phyloP scores from a whole-genome alignment of 2,888 invertebrate genomes.

The Imbricaverruca yamaguchii region DNA sequence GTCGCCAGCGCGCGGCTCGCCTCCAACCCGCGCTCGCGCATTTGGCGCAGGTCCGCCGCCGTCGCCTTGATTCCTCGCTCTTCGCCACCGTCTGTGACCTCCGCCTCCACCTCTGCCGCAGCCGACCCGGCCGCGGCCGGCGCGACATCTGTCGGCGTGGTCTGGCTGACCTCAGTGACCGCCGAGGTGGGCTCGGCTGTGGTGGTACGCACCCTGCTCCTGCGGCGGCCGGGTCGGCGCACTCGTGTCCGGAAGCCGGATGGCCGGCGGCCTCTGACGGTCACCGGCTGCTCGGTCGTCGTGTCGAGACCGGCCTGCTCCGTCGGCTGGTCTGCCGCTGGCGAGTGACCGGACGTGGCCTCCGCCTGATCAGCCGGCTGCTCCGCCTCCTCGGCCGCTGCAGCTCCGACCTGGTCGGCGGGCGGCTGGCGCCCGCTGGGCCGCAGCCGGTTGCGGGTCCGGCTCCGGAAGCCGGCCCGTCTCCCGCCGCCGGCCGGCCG shows the following conservation, averaged over 20 bases:
- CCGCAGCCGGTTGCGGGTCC: neutral
- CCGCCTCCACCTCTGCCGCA: neutral
- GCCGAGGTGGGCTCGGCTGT: neutral
- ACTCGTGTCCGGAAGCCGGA: neutral
- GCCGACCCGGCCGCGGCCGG: neutral
- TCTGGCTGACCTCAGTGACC: neutral
- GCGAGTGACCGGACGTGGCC: neutral
- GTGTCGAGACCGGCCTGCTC: neutral
- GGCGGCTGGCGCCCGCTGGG: neutral
- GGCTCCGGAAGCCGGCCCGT: neutral
- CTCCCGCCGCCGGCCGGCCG: neutral
- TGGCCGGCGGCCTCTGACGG: neutral
- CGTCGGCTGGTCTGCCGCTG: neutral
- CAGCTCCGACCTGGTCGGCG: neutral
- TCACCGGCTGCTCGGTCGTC: neutral
- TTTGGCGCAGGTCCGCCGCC: neutral
- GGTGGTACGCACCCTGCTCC: neutral
- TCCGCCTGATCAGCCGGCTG: neutral
- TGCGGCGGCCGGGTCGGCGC: neutral
- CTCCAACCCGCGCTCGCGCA: neutral
- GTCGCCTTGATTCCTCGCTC: constrained; percentile 53
- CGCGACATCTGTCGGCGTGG: neutral
- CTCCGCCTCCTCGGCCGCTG: neutral
- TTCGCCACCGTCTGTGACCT: constrained; percentile 49
- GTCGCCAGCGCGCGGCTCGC: constrained; percentile 40